A percentile compares a stretch with the other conserved stretches of the same genome.
These are phyloP conservation scores for Macropis europaea DNA, from an alignment of 2,888 invertebrate genomes.

Conservation along the genomic window DNA sequence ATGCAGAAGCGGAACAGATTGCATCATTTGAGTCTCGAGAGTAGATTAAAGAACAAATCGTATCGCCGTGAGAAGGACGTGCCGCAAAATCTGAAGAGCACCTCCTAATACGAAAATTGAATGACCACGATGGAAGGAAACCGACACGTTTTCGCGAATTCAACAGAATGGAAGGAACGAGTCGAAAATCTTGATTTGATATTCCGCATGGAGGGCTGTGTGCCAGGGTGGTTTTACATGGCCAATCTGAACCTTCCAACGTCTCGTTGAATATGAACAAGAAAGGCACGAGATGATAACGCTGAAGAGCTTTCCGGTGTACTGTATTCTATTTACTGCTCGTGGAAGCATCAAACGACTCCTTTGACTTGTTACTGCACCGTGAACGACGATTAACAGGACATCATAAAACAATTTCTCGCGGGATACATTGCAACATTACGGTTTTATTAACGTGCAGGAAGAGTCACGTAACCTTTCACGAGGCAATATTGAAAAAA, in stretches of 20 bases:
- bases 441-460: too few species aligned
- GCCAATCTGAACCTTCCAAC: constrained; percentile 30
- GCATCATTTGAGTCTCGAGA: neutral
- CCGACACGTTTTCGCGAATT: neutral
- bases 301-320: constrained; percentile 46
- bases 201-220: constrained; percentile 38
- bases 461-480: too few species aligned
- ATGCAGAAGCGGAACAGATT: neutral
- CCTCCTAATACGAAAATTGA: constrained; percentile 21
- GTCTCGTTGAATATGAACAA: constrained; percentile 45
- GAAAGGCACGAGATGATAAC: constrained; percentile 46
- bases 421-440: too few species aligned
- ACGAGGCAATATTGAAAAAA: too few species aligned
- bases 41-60: neutral
- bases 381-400: constrained; percentile 13
- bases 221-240: constrained; percentile 32
- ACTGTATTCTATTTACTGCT: constrained; percentile 32
- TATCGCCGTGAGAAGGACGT: neutral
- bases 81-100: neutral
- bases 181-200: constrained; percentile 51
- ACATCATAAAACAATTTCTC: constrained; percentile 25
- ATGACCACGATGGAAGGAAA: neutral
- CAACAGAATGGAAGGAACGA: constrained; percentile 6
- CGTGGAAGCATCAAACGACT: constrained; percentile 9
- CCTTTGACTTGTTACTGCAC: constrained; percentile 7